phyloP scores from a whole-genome alignment of 1,140 invertebrate genomes.

The Drosophila kikkawai region DNA sequence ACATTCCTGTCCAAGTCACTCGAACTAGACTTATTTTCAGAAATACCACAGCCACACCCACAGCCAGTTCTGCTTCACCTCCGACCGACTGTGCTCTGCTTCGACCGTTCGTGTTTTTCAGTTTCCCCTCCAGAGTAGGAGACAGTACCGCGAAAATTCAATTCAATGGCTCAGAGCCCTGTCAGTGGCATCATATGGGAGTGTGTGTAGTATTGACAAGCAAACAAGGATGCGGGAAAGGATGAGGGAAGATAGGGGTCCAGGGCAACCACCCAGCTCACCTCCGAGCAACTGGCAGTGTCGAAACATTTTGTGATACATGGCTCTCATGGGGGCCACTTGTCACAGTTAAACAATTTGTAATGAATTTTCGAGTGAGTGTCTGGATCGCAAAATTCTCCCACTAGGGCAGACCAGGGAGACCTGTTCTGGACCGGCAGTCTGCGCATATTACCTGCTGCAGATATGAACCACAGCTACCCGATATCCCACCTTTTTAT shows the following conservation, averaged over 20 bases:
- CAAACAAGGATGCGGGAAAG: background rate
- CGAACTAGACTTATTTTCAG: slow-evolving; percentile 12
- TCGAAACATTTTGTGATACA: slow-evolving; percentile 34
- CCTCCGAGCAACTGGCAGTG: background rate
- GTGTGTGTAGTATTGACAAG: slow-evolving; percentile 31
- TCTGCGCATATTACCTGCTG: background rate
- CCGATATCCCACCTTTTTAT: background rate
- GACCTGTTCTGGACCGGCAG: background rate
- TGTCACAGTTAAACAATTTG: slow-evolving; percentile 65
- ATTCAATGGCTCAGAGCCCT: slow-evolving; percentile 47
- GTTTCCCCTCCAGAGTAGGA: slow-evolving; percentile 9
- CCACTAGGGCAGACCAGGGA: background rate
- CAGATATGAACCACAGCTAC: background rate
- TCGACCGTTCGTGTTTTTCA: background rate
- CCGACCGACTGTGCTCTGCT: background rate
- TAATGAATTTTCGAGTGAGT: slow-evolving; percentile 51
- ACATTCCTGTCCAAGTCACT: slow-evolving; percentile 18
- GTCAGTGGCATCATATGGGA: slow-evolving; percentile 12
- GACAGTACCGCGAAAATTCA: slow-evolving; percentile 55
- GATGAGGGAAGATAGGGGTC: background rate
- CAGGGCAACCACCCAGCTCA: slow-evolving; percentile 7
- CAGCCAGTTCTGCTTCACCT: background rate
- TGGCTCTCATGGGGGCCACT: slow-evolving; percentile 35
- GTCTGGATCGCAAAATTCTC: background rate
- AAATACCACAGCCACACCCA: slow-evolving; percentile 8